Evolutionary conservation across 1,140 invertebrate species (phyloP).

Genomic region (Notospermus geniculatus): DNA sequence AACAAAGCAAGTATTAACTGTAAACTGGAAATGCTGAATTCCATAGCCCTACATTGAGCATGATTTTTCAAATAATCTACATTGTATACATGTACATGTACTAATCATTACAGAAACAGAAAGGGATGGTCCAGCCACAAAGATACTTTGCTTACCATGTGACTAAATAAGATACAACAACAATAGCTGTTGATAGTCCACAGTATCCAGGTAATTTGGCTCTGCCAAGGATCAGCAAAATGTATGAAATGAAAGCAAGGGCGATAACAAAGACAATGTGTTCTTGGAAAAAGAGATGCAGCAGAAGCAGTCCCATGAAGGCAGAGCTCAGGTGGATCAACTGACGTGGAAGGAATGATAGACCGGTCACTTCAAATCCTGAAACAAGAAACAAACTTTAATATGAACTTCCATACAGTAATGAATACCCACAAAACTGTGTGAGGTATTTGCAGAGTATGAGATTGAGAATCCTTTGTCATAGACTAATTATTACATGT

Average conservation of each 20-base stretch:
- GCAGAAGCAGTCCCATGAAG: constrained; percentile 47
- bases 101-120: too few relatives aligned
- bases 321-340: constrained; percentile 52
- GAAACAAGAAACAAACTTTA: constrained; percentile 8
- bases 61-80: background rate
- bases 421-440: background rate
- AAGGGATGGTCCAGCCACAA: background rate
- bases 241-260: constrained; percentile 48
- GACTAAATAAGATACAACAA: constrained; percentile 51
- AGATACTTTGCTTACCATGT: constrained; percentile 47
- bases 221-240: constrained; percentile 38
- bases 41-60: background rate
- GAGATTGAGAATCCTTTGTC: background rate
- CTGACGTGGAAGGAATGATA: constrained; percentile 33
- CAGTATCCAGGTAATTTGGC: constrained; percentile 37
- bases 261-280: constrained; percentile 50
- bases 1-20: background rate
- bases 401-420: background rate
- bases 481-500: too few relatives aligned
- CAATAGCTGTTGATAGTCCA: constrained; percentile 35
- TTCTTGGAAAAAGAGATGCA: constrained; percentile 54
- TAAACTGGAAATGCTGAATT: background rate
- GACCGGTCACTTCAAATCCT: constrained; percentile 18
- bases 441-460: background rate
- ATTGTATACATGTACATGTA: too few relatives aligned